Evolutionary conservation across 2,797 vertebrate genomes (phyloP).

Genomic region (Betta splendens): DNA sequence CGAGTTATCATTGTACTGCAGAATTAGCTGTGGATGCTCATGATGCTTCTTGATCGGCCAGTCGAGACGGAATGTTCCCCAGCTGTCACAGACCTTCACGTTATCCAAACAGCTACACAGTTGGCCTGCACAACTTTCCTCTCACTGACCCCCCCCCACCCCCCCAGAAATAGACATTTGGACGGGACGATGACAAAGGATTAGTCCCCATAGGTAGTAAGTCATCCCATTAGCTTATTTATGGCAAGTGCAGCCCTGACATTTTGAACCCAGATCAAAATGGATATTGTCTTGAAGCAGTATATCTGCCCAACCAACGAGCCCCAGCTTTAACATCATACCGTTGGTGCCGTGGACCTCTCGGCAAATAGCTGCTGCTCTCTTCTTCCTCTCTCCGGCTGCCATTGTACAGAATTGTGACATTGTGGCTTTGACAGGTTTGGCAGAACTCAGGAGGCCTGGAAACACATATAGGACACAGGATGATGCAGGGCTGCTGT

Average conservation of each 20-base stretch:
- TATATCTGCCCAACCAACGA: slow-evolving; percentile 34
- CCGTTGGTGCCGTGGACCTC: slow-evolving; percentile 89
- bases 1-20: slow-evolving; percentile 34
- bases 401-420: slow-evolving; percentile 88
- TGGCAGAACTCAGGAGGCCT: slow-evolving; percentile 65
- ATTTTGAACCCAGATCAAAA: slow-evolving; percentile 72
- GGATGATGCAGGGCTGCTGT: slow-evolving; percentile 24
- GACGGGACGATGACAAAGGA: slow-evolving; percentile 89
- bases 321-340: slow-evolving; percentile 67
- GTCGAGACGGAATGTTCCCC: slow-evolving; percentile 62
- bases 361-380: slow-evolving; percentile 89
- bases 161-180: slow-evolving; percentile 91
- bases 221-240: slow-evolving; percentile 85
- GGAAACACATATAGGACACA: slow-evolving; percentile 72
- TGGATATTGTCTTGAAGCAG: slow-evolving; percentile 33
- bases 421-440: slow-evolving; percentile 79
- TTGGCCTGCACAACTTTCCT: slow-evolving; percentile 77
- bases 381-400: slow-evolving; percentile 87
- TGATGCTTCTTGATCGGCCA: slow-evolving; percentile 77
- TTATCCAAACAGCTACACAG: slow-evolving; percentile 75
- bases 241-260: slow-evolving; percentile 79
- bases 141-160: slow-evolving; percentile 32
- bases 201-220: slow-evolving; percentile 81
- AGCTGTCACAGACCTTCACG: slow-evolving; percentile 78
- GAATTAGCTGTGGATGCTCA: slow-evolving; percentile 61